Evolutionary conservation across 2,113 vertebrate species (phyloP).

Genomic region (Sitta europaea): DNA sequence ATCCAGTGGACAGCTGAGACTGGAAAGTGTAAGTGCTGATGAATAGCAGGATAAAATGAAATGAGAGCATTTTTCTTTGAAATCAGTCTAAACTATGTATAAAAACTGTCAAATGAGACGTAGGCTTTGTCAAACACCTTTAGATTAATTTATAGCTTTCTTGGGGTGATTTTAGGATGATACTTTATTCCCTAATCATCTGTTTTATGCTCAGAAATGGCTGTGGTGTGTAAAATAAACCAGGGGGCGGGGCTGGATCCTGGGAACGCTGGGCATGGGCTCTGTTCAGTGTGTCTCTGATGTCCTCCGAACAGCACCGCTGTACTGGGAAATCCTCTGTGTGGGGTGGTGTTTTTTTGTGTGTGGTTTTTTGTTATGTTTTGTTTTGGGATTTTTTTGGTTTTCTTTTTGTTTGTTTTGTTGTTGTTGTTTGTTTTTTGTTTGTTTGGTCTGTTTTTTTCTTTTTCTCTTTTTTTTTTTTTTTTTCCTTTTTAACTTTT

Average conservation of each 20-base stretch:
- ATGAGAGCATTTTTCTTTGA: not conserved
- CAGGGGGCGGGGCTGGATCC: accelerated
- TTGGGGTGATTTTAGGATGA: not conserved
- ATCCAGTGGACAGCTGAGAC: not conserved
- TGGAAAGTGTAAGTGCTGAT: not conserved
- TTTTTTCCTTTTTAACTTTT: not conserved
- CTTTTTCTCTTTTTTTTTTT: no score
- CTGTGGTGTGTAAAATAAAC: not conserved
- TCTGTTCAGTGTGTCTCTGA: not conserved
- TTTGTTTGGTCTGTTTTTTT: no score
- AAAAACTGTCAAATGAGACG: not conserved
- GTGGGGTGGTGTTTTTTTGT: no score
- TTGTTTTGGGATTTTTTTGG: not conserved
- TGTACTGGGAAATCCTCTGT: not conserved
- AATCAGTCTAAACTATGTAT: not conserved
- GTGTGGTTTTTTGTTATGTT: not conserved
- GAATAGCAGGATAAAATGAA: not conserved
- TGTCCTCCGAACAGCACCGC: not conserved
- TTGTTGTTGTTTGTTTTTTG: no score
- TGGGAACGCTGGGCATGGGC: accelerated
- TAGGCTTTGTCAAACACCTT: not conserved
- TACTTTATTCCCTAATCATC: not conserved
- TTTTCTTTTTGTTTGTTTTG: no score
- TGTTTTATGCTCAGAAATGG: not conserved
- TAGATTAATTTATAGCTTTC: not conserved